Evolutionary conservation across 2,797 vertebrate species (phyloP).

Genomic region (Malurus splendens): DNA sequence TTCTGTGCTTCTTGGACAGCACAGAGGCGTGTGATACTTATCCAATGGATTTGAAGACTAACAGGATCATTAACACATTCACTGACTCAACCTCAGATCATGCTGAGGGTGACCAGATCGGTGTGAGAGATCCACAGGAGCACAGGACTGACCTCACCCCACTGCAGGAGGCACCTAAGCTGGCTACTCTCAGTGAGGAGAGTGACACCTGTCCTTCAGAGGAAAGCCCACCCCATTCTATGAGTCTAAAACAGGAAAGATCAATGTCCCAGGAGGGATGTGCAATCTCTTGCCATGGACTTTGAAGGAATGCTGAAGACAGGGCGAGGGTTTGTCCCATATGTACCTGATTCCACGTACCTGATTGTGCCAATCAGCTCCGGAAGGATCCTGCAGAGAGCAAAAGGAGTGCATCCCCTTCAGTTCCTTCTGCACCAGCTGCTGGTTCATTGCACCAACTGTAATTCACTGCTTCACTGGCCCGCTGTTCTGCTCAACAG

Average conservation of each 20-base stretch:
- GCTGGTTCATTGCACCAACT: not conserved
- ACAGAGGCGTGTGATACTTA: not conserved
- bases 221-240: not conserved
- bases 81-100: not conserved
- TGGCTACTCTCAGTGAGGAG: not conserved
- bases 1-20: conserved; percentile 21
- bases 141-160: not conserved
- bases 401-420: not conserved
- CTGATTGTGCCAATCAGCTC: not conserved
- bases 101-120: not conserved
- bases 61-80: not conserved
- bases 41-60: not conserved
- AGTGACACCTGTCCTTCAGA: not conserved
- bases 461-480: not conserved
- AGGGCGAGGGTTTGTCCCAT: not conserved
- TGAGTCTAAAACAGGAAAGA: not conserved
- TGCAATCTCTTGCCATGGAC: not conserved
- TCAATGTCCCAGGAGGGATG: not conserved
- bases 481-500: not conserved
- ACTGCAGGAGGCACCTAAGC: not conserved
- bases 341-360: not conserved
- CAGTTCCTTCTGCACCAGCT: not conserved
- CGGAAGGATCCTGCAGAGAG: not conserved
- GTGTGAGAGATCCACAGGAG: not conserved
- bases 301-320: not conserved